Base-by-base conservation (phyloP, 2,888 invertebrate species). In the Portevinia maculata region DNA sequence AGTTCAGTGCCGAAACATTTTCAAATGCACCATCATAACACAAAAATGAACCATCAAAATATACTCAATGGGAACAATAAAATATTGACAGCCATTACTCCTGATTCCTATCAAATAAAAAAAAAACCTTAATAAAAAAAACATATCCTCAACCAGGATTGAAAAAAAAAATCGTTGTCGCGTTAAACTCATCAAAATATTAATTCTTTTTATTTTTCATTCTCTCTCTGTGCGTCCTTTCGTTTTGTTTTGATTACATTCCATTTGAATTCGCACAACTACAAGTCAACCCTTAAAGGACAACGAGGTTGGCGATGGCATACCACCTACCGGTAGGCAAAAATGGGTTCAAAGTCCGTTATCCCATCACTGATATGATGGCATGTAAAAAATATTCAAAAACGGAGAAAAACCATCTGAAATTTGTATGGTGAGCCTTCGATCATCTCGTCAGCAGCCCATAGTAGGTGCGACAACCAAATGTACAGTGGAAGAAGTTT, bases 11-110 rank as follows among this genome's bases (percentile, higher is more conserved):
- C 59, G 19, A 44, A 21, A 19, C 52, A 57, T 71, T 55, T 39
- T 57, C 46, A 73, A 73, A 67, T 60, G 57, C 53, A n/a, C 46
- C 11, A 32, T 60, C 48, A 48, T 11, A 64, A 52, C 13, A 64
- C 13, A 64, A 59, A 65, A 65, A 65, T 50, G 64, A 81, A 70
- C 69, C 69, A 70, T 81, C 75, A 69, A 64, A 79, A 55, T 39
- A 62, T 30, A 70, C 41, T 69, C 70, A 59, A 55, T 70, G 75
- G 75, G 46, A 81, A 76, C 69, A 81, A 81, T 81, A 81, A 81
- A 81, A 81, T 75, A 81, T 75, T 64, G 79, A 81, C 70, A 81
- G 59, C 79, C 79, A 75, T 81, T 81, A 69, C 62, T 75, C 34
- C 19, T 74, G 75, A 79, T 75, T 75, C 79, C 48, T 75, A 79